A percentile compares a stretch with the other conserved stretches of the same genome.
phyloP scores from a whole-genome alignment of 2,113 vertebrate genomes.

The Todiramphus chloris region DNA sequence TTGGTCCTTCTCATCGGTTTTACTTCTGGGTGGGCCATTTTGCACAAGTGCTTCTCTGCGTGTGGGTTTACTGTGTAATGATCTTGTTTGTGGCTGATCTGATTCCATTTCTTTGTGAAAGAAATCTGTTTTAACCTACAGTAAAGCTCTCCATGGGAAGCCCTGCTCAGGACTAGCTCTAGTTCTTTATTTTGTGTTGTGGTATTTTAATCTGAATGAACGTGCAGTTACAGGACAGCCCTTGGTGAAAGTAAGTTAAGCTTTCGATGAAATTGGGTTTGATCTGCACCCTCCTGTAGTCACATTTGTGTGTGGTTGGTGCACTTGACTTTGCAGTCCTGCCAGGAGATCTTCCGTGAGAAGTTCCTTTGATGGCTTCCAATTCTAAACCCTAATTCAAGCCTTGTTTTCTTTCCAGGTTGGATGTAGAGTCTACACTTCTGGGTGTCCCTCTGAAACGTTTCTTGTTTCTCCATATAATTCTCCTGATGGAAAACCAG shows the following conservation, averaged over 20 bases:
- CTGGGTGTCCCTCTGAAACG: neutral
- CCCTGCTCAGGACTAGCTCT: neutral
- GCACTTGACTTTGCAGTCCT: neutral
- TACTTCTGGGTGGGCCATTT: rapidly evolving
- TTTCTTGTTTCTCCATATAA: neutral
- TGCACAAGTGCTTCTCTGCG: rapidly evolving
- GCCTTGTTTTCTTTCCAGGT: neutral
- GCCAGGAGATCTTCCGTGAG: neutral
- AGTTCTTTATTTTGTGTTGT: neutral
- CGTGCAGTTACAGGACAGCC: neutral
- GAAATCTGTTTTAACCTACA: neutral
- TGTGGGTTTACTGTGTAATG: neutral
- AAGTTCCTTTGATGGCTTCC: neutral
- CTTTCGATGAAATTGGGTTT: neutral
- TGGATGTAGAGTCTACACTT: neutral
- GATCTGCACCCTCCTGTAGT: neutral
- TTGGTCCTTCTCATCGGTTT: neutral
- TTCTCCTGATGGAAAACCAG: neutral
- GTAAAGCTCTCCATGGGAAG: rapidly evolving
- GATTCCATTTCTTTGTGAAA: neutral
- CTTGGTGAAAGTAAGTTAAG: neutral
- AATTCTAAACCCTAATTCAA: neutral
- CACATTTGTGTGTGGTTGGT: neutral
- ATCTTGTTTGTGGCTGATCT: neutral
- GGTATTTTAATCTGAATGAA: neutral